Evolutionary conservation across 2,797 vertebrate species (phyloP).

Genomic region (Spea hammondii): DNA sequence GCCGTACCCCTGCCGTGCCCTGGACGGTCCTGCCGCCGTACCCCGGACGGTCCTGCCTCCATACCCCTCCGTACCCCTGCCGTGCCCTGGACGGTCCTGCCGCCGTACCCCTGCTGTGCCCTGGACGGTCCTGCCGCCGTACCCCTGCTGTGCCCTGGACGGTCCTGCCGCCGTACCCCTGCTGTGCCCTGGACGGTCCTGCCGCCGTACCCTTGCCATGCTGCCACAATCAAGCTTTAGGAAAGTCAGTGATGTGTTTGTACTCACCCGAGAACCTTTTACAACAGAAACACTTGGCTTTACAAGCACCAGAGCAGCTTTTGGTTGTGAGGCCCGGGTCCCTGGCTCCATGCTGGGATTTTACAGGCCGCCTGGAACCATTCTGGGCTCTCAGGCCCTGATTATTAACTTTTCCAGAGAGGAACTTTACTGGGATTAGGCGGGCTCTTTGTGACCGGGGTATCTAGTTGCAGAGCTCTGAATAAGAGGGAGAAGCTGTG

Average conservation of each 20-base stretch:
- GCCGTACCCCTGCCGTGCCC: too few relatives aligned
- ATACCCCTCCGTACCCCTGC: too few relatives aligned
- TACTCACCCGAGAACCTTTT: background rate
- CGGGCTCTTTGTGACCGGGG: background rate
- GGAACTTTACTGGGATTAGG: constrained; percentile 5
- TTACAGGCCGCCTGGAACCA: constrained; percentile 2
- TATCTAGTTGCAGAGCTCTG: background rate
- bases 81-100: too few relatives aligned
- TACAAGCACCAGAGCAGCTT: background rate
- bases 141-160: too few relatives aligned
- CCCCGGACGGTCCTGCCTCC: too few relatives aligned
- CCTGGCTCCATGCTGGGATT: background rate
- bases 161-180: background rate
- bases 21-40: too few relatives aligned
- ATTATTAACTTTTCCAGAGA: background rate
- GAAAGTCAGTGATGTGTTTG: background rate
- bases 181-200: background rate
- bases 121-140: too few relatives aligned
- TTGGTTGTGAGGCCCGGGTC: constrained; percentile 8
- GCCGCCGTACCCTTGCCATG: too few relatives aligned
- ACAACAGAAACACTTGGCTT: constrained; percentile 52
- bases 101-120: too few relatives aligned
- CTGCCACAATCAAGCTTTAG: background rate
- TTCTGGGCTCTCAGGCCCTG: background rate
- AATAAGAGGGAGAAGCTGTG: background rate